These are phyloP conservation scores for Meloe dianella DNA, from an alignment of 2,888 invertebrate genomes.

Conservation along the genomic window DNA sequence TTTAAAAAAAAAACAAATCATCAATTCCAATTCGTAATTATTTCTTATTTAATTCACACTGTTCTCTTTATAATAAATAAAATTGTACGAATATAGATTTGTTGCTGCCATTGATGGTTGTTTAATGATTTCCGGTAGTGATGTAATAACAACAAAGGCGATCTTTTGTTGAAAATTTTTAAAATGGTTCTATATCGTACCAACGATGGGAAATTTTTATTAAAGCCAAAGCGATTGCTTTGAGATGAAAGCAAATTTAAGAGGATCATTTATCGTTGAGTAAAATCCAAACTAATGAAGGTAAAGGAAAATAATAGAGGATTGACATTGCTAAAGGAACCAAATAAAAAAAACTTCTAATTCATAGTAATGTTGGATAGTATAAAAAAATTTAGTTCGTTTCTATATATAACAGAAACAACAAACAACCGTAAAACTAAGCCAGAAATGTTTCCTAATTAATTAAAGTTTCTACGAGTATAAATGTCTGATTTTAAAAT, in stretches of 20 bases:
- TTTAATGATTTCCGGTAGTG: conserved; percentile 3
- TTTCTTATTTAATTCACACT: not conserved
- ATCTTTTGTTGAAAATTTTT: not conserved
- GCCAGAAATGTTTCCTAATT: not conserved
- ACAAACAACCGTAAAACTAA: not conserved
- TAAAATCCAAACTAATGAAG: conserved; percentile 7
- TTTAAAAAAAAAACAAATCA: no score
- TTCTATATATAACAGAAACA: not conserved
- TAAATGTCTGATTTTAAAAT: no score
- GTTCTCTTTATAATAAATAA: not conserved
- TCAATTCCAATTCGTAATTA: no score
- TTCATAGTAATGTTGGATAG: not conserved
- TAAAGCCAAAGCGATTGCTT: conserved; percentile 1
- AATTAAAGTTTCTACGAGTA: not conserved
- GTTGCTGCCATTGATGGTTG: not conserved
- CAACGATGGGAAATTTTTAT: not conserved
- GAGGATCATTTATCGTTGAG: conserved; percentile 4
- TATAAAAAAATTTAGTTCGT: not conserved
- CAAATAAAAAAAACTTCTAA: not conserved
- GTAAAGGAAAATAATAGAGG: not conserved
- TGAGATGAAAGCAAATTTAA: conserved; percentile 1
- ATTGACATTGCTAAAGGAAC: not conserved
- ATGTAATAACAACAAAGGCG: not conserved
- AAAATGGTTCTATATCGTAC: not conserved
- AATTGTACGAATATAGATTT: not conserved